A percentile compares a stretch with the other conserved stretches of the same genome.
Conservation (phyloP, 35 echinoderm and acorn worm genomes). For the Patiria miniata region DNA sequence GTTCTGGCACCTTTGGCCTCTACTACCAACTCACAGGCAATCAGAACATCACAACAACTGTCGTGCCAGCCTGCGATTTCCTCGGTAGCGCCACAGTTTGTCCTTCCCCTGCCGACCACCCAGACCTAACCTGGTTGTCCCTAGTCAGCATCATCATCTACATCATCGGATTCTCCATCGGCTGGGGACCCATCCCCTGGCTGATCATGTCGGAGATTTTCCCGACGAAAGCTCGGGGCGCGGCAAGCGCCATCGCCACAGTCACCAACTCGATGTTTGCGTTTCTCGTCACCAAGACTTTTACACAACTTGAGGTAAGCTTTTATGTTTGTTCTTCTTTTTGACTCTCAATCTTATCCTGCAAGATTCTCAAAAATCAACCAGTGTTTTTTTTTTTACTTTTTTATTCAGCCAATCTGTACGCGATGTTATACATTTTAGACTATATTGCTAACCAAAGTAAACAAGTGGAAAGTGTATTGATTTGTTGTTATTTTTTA, state of each 20-base stretch:
- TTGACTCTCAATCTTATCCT: no score
- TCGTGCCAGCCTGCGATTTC: neutral
- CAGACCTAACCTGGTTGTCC: conserved; percentile 62
- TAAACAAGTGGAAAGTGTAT: no score
- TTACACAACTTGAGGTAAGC: conserved; percentile 73
- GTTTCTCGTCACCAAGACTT: conserved; percentile 89
- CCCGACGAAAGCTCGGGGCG: conserved; percentile 79
- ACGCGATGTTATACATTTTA: no score
- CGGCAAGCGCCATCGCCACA: conserved; percentile 78
- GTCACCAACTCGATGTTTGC: conserved; percentile 82
- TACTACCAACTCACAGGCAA: conserved; percentile 66
- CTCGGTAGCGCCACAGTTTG: neutral
- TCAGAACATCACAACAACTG: neutral
- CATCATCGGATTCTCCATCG: conserved; percentile 86
- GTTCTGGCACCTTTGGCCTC: conserved; percentile 80
- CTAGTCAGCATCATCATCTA: conserved; percentile 86
- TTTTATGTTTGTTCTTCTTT: no score
- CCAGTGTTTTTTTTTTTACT: no score
- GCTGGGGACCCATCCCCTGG: conserved; percentile 91
- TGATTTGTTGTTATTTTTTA: no score
- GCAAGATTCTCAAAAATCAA: no score
- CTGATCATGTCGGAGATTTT: conserved; percentile 98
- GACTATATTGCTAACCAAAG: no score
- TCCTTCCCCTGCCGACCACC: neutral
- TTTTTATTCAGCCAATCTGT: no score